These are phyloP conservation scores for Aphyosemion australe DNA, from an alignment of 2,113 vertebrate genomes.

Conservation along the genomic window DNA sequence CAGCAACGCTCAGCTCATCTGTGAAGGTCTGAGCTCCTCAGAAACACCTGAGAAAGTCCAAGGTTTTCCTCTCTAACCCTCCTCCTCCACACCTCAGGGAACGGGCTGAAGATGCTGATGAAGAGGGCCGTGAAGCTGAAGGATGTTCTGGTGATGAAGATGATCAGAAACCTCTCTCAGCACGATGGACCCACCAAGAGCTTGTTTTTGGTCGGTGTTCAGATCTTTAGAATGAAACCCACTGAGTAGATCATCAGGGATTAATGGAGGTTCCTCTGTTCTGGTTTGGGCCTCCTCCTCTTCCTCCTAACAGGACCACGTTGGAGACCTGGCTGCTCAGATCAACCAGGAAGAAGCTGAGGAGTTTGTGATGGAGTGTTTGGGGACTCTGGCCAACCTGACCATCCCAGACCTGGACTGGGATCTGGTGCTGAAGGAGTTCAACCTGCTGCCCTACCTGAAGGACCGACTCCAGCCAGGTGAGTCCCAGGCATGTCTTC, in stretches of 20 bases:
- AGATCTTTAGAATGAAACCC: too few relatives aligned
- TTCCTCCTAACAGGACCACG: conserved; percentile 83
- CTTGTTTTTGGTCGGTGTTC: conserved; percentile 83
- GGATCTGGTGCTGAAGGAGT: conserved; percentile 92
- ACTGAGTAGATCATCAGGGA: too few relatives aligned
- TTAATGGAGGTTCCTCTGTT: too few relatives aligned
- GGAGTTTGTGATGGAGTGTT: conserved; percentile 93
- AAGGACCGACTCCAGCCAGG: conserved; percentile 92
- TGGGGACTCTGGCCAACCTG: conserved; percentile 92
- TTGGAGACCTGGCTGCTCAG: conserved; percentile 92
- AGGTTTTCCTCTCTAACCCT: too few relatives aligned
- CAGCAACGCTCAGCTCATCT: conserved; percentile 89
- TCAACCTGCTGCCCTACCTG: conserved; percentile 89
- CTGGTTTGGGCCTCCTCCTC: too few relatives aligned
- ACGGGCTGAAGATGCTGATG: conserved; percentile 91
- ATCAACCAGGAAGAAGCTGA: conserved; percentile 85
- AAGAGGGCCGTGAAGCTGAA: conserved; percentile 92
- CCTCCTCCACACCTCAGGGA: conserved; percentile 74
- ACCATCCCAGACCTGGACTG: conserved; percentile 91
- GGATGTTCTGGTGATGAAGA: conserved; percentile 92
- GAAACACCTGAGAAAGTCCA: too few relatives aligned
- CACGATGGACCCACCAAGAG: conserved; percentile 88
- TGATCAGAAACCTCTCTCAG: conserved; percentile 94
- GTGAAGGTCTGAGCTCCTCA: conserved; percentile 81
- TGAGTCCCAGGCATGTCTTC: conserved; percentile 48